Conservation (phyloP, 2,888 invertebrate genomes). For the Drosophila monieri region DNA sequence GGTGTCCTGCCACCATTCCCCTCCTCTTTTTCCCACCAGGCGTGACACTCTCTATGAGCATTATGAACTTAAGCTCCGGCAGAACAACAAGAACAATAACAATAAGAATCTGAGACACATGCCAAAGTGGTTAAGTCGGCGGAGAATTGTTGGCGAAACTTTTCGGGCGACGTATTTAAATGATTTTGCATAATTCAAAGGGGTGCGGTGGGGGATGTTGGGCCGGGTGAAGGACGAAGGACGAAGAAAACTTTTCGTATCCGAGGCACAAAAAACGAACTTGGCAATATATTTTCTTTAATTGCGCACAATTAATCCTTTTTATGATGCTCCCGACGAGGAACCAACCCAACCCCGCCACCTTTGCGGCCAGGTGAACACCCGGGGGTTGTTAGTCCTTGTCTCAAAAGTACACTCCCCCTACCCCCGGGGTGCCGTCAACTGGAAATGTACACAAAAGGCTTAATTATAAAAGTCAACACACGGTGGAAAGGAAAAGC, state of each 20-base stretch:
- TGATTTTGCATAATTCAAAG: slow-evolving; percentile 77
- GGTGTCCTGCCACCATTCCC: slow-evolving; percentile 49
- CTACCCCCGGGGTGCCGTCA: slow-evolving; percentile 50
- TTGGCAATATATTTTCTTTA: slow-evolving; percentile 80
- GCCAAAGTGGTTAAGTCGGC: slow-evolving; percentile 71
- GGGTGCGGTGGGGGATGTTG: neutral
- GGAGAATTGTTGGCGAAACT: slow-evolving; percentile 51
- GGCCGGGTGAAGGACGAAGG: slow-evolving; percentile 10
- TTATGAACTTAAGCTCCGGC: slow-evolving; percentile 73
- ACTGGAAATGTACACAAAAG: slow-evolving; percentile 75
- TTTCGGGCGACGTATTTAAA: slow-evolving; percentile 74
- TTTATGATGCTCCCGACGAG: slow-evolving; percentile 63
- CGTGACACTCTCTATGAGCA: slow-evolving; percentile 46
- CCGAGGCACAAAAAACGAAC: slow-evolving; percentile 21
- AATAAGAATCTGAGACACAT: slow-evolving; percentile 72
- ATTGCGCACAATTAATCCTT: slow-evolving; percentile 82
- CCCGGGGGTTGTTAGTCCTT: slow-evolving; percentile 27
- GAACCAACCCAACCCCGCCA: slow-evolving; percentile 9
- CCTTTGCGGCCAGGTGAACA: slow-evolving; percentile 15
- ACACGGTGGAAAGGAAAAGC: slow-evolving; percentile 37
- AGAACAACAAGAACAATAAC: slow-evolving; percentile 65
- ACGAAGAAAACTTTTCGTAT: slow-evolving; percentile 49
- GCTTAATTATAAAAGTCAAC: slow-evolving; percentile 82
- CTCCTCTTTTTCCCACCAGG: neutral
- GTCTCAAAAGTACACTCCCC: slow-evolving; percentile 16